Evolutionary conservation across 2,797 vertebrate genomes (phyloP).

Genomic region (Schizothorax lantsangensis): DNA sequence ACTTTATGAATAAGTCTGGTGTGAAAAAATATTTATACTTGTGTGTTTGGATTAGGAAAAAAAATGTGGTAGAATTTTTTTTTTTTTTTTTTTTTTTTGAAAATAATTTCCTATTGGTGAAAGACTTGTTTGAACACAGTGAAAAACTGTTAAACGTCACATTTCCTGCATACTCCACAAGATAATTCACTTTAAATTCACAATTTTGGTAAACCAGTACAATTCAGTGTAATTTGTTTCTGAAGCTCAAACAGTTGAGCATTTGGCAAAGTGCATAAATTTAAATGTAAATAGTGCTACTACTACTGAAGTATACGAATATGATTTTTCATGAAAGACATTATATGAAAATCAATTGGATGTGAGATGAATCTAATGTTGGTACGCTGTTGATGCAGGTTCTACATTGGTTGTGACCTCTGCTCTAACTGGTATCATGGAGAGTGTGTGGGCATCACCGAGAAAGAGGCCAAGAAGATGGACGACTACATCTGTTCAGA

Average conservation of each 20-base stretch:
- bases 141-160: neutral
- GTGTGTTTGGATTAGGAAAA: neutral
- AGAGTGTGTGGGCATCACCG: constrained; percentile 97
- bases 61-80: neutral
- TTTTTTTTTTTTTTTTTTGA: no score
- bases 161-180: neutral
- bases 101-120: neutral
- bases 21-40: neutral
- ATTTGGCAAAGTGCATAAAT: neutral
- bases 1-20: neutral
- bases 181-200: neutral
- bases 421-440: constrained; percentile 99
- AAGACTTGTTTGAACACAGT: neutral
- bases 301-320: neutral
- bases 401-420: constrained; percentile 99
- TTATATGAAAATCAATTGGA: neutral
- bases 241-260: neutral
- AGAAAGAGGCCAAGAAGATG: constrained; percentile 99
- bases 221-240: neutral
- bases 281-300: neutral
- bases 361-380: neutral
- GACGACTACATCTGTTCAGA: constrained; percentile 99
- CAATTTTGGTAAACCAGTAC: neutral
- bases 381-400: constrained; percentile 79
- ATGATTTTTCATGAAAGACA: neutral